Evolutionary conservation across 2,888 invertebrate species (phyloP).

Genomic region (Amphipyra tragopoginis): DNA sequence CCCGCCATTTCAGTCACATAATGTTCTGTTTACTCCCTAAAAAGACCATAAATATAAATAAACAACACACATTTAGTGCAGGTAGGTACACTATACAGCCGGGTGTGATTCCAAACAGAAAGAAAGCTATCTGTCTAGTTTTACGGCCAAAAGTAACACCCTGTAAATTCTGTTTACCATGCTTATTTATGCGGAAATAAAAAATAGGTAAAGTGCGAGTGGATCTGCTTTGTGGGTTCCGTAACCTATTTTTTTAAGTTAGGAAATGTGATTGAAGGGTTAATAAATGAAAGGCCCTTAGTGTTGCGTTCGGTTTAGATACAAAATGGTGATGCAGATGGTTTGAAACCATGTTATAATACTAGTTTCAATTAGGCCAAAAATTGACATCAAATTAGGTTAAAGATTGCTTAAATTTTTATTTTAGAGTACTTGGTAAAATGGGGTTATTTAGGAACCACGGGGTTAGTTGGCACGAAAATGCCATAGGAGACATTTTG

Average conservation of each 20-base stretch:
- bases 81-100: conserved; percentile 4
- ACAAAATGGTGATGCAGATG: no score
- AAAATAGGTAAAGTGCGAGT: conserved; percentile 47
- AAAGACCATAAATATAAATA: conserved; percentile 21
- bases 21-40: conserved; percentile 1
- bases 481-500: no score
- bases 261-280: no score
- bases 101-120: conserved; percentile 22
- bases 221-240: conserved; percentile 15
- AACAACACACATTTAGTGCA: conserved; percentile 22
- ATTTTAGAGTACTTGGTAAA: no score
- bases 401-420: no score
- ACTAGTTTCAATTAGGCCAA: no score
- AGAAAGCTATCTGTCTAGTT: conserved; percentile 48
- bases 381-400: no score
- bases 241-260: conserved; percentile 2
- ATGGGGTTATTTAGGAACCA: no score
- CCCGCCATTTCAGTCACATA: neutral
- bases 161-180: conserved; percentile 57
- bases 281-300: no score
- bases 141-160: conserved; percentile 46
- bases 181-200: conserved; percentile 57
- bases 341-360: no score
- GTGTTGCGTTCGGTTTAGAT: no score
- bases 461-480: no score